Percentiles rank a stretch among this genome's conserved stretches.
Evolutionary conservation across 2,797 vertebrate genomes (phyloP).

Genomic region (Sciurus vulgaris): DNA sequence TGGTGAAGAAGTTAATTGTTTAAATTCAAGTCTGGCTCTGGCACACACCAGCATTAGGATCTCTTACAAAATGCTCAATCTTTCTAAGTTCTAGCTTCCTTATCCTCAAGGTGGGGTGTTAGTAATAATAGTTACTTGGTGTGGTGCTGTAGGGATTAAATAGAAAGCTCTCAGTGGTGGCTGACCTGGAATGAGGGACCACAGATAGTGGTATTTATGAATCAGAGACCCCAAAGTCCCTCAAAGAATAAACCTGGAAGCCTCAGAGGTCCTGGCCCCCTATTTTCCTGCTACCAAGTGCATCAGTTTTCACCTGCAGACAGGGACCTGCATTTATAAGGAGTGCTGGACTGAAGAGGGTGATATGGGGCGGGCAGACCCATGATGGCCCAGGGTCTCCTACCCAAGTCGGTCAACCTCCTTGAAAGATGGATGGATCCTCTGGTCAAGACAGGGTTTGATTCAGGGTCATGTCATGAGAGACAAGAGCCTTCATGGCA

Average conservation of each 20-base stretch:
- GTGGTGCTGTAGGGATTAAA: neutral
- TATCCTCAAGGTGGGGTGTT: neutral
- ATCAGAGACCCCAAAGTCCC: neutral
- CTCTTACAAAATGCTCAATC: neutral
- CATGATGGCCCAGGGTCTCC: neutral
- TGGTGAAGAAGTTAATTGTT: neutral
- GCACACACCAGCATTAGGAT: neutral
- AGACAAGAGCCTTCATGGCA: constrained; percentile 68
- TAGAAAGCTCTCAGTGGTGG: neutral
- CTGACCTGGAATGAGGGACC: too few relatives aligned
- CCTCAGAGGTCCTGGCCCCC: neutral
- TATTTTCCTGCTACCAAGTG: fast-evolving
- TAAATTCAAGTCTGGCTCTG: neutral
- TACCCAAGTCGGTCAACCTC: constrained; percentile 46
- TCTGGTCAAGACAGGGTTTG: constrained; percentile 74
- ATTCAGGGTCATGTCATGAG: constrained; percentile 75
- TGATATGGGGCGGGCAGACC: neutral
- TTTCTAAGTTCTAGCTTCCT: neutral
- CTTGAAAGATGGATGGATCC: constrained; percentile 76
- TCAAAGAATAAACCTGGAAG: neutral
- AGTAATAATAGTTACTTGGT: too few relatives aligned
- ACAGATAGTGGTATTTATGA: neutral
- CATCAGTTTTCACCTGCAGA: constrained; percentile 46
- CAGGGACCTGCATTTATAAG: neutral
- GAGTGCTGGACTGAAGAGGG: neutral